A percentile compares a stretch with the other conserved stretches of the same genome.
phyloP scores from a whole-genome alignment of 2,113 vertebrate genomes.

The Benitochromis conjunctus region DNA sequence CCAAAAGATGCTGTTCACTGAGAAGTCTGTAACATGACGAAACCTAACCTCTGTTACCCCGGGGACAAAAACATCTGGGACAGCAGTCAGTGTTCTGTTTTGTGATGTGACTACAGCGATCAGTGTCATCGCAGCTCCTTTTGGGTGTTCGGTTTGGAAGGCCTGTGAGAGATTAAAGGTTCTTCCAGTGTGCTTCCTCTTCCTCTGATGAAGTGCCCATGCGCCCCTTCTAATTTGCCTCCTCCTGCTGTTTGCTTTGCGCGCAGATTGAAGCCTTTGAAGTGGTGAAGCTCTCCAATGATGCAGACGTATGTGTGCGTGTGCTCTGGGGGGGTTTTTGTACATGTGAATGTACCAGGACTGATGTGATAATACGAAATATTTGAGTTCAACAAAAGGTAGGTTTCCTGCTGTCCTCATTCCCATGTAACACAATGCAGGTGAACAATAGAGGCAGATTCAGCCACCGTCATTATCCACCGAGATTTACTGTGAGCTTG shows the following conservation, averaged over 20 bases:
- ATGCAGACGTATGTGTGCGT: not conserved
- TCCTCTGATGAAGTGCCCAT: conserved; percentile 36
- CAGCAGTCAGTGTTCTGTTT: not conserved
- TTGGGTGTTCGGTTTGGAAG: conserved; percentile 17
- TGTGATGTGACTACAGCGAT: not conserved
- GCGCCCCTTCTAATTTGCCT: conserved; percentile 60
- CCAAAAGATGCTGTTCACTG: not conserved
- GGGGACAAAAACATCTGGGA: conserved; percentile 5
- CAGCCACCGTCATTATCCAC: conserved; percentile 43
- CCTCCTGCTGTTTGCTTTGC: conserved; percentile 53
- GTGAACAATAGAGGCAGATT: conserved; percentile 48
- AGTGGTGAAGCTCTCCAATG: conserved; percentile 26
- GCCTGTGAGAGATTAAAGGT: conserved; percentile 56
- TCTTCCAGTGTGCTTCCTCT: conserved; percentile 53
- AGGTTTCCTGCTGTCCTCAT: conserved; percentile 71
- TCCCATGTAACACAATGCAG: conserved; percentile 76
- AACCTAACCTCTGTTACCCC: not conserved
- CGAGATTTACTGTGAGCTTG: conserved; percentile 33
- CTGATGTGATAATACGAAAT: conserved; percentile 51
- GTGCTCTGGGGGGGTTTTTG: rapidly evolving
- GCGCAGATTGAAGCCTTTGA: conserved; percentile 46
- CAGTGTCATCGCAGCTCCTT: conserved; percentile 42
- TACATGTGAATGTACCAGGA: not conserved
- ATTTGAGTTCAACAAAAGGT: conserved; percentile 58
- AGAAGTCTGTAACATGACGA: not conserved